These are phyloP conservation scores for Calliopsis andreniformis DNA, from an alignment of 1,140 invertebrate species.

Conservation along the genomic window DNA sequence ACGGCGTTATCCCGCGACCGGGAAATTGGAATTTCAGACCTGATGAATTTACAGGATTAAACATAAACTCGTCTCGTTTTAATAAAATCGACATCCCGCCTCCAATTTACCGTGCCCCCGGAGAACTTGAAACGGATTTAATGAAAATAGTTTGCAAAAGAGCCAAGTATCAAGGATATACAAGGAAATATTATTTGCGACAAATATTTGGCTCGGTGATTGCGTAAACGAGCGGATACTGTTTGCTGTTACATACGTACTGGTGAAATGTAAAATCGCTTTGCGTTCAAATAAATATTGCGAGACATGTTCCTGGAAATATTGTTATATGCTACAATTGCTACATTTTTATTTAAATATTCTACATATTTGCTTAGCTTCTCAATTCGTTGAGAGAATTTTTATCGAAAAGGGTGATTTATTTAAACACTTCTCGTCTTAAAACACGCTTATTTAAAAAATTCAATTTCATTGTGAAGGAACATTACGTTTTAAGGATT, in stretches of 20 bases:
- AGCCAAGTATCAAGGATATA: neutral
- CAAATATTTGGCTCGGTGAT: neutral
- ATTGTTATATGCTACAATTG: too few relatives aligned
- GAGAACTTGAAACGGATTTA: neutral
- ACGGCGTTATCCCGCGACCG: neutral
- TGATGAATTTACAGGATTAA: conserved; percentile 4
- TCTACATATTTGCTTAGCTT: too few relatives aligned
- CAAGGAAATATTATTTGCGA: neutral
- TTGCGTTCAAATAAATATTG: neutral
- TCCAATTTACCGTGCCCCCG: neutral
- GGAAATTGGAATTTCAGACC: conserved; percentile 7
- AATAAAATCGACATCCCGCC: neutral
- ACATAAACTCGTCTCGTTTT: conserved; percentile 4
- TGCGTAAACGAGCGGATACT: neutral
- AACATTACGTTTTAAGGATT: too few relatives aligned
- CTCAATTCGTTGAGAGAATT: too few relatives aligned
- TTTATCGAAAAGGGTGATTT: too few relatives aligned
- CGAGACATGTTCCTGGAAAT: neutral
- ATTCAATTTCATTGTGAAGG: too few relatives aligned
- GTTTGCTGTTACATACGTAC: too few relatives aligned
- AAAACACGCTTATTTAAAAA: too few relatives aligned
- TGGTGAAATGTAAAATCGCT: too few relatives aligned
- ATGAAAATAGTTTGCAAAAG: neutral
- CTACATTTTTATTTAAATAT: too few relatives aligned
- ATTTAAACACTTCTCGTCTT: too few relatives aligned